A percentile compares a stretch with the other conserved stretches of the same genome.
These are phyloP conservation scores for Bubalus kerabau DNA, from an alignment of 2,113 vertebrate genomes.

Conservation along the genomic window DNA sequence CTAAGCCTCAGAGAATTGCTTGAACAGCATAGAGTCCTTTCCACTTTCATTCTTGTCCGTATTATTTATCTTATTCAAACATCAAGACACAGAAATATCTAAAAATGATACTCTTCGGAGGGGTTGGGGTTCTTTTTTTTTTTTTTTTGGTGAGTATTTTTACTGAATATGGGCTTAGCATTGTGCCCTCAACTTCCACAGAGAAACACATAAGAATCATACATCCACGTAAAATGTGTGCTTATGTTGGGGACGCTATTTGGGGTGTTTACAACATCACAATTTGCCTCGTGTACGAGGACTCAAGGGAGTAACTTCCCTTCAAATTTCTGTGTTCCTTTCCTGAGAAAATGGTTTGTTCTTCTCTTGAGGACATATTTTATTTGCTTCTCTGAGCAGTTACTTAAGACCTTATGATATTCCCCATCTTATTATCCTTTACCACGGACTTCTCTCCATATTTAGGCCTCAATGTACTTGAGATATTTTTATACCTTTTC, in stretches of 20 bases:
- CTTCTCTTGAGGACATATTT: background rate
- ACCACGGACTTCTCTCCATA: background rate
- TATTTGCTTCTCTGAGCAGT: background rate
- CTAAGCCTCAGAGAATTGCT: background rate
- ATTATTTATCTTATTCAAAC: background rate
- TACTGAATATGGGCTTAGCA: background rate
- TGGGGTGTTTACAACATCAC: background rate
- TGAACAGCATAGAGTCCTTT: background rate
- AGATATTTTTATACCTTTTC: background rate
- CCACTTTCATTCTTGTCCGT: background rate
- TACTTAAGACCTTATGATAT: background rate
- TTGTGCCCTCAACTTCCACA: background rate
- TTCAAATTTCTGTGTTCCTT: background rate
- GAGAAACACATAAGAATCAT: background rate
- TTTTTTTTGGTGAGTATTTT: background rate
- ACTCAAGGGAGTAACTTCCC: background rate
- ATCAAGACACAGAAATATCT: background rate
- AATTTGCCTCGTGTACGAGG: background rate
- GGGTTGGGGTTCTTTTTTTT: background rate
- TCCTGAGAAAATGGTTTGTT: background rate
- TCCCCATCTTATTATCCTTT: background rate
- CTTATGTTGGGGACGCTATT: background rate
- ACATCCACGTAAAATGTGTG: background rate
- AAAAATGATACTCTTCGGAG: fast-evolving
- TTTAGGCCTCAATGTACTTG: background rate